Percentiles rank a stretch among this genome's conserved stretches.
These are phyloP conservation scores for Scomberomorus guttatus DNA, from an alignment of 2,797 vertebrate genomes.

Conservation along the genomic window DNA sequence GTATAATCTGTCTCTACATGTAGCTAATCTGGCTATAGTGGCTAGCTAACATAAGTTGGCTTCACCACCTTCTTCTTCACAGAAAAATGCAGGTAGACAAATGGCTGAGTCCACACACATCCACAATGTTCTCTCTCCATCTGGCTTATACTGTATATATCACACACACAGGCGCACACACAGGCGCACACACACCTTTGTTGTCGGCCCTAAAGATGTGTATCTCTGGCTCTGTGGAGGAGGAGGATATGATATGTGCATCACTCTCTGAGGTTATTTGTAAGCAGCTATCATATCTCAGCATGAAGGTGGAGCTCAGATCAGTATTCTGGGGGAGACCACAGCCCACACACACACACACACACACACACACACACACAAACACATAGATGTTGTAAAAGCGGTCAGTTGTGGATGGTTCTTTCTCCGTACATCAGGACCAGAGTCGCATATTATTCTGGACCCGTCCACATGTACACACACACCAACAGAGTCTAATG, in stretches of 20 bases:
- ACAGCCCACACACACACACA: conserved; percentile 1
- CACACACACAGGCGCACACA: conserved; percentile 11
- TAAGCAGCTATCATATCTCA: conserved; percentile 51
- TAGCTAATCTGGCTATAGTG: too few species aligned
- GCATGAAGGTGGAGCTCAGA: conserved; percentile 18
- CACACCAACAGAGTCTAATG: conserved; percentile 14
- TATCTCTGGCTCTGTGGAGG: conserved; percentile 36
- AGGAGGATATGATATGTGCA: conserved; percentile 52
- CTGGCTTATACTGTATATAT: conserved; percentile 10
- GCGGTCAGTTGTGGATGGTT: conserved; percentile 21
- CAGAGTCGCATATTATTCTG: conserved; percentile 28
- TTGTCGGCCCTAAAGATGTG: conserved; percentile 27
- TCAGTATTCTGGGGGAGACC: conserved; percentile 28
- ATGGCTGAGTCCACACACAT: conserved; percentile 16
- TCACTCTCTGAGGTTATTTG: conserved; percentile 46
- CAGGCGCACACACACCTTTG: conserved; percentile 27
- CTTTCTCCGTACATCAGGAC: conserved; percentile 14
- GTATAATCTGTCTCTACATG: too few species aligned
- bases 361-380: conserved; percentile 12
- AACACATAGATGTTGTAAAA: conserved; percentile 3
- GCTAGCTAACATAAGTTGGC: too few species aligned
- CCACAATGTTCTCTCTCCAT: background rate
- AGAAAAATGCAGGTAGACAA: conserved; percentile 24
- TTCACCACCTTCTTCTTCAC: conserved; percentile 10
- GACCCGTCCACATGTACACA: background rate